A percentile compares a stretch with the other conserved stretches of the same genome.
Evolutionary conservation across 2,113 vertebrate species (phyloP).

Genomic region (Todiramphus chloris): DNA sequence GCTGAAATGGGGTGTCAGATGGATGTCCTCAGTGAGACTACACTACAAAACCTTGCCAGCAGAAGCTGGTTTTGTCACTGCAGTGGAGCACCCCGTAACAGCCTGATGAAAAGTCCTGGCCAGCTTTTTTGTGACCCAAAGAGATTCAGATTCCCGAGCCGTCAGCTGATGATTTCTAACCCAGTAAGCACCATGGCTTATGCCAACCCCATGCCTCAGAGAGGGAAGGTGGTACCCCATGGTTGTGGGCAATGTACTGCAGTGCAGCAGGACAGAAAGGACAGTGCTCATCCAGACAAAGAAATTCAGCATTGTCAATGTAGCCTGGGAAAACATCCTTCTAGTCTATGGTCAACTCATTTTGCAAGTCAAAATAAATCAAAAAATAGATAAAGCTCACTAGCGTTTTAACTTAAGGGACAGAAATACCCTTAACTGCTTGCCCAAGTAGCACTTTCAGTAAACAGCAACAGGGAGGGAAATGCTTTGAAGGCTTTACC

Average conservation of each 20-base stretch:
- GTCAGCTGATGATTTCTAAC: neutral
- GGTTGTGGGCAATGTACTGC: rapidly evolving
- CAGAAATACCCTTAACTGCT: neutral
- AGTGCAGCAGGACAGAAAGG: neutral
- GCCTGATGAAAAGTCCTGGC: neutral
- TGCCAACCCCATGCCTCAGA: neutral
- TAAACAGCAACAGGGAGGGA: neutral
- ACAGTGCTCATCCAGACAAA: neutral
- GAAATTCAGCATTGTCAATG: rapidly evolving
- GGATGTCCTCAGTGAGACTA: neutral
- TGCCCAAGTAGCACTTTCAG: neutral
- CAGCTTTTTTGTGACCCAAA: neutral
- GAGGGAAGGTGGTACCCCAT: rapidly evolving
- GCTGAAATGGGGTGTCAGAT: neutral
- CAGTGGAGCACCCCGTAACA: neutral
- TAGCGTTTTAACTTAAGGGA: neutral
- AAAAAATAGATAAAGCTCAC: neutral
- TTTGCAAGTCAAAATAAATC: neutral
- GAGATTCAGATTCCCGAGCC: neutral
- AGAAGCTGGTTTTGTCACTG: neutral
- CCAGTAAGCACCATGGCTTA: neutral
- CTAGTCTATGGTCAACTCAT: neutral
- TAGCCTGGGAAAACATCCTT: neutral
- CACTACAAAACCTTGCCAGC: neutral
- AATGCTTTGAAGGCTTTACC: neutral